Base-by-base conservation (phyloP, 2,113 vertebrate genomes). In the Sprattus sprattus region DNA sequence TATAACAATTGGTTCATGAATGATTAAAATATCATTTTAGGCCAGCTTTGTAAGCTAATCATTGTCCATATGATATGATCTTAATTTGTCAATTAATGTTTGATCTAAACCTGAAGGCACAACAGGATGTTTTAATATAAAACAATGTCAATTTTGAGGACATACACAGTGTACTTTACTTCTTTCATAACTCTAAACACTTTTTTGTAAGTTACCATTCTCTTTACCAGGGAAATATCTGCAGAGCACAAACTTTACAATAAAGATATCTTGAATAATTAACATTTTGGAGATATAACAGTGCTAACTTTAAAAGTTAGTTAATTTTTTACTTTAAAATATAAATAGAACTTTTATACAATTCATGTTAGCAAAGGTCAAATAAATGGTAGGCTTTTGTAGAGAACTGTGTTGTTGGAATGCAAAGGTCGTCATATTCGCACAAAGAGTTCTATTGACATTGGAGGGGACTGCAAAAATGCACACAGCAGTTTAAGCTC, bases 61-160 rank as follows among this genome's bases (percentile, higher is more conserved):
- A 28, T 28, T 71, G n/a, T 71, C 28, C n/a, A 32, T 11, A 32
- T 44, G 2, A 39, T 2, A 78, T 78, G 25, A 25, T 28, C 28
- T 39, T 13, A 16, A 32, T 78, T 78, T 44, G 25, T 78, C 39
- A 10, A 18, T 15, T 15, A 39, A 78, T 78, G 28, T 78, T 18
- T 39, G 20, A n/a, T 32, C 25, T 28, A 13, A 71, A 71, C 15
- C 20, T 78, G 71, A 44, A 32, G 32, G 11, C 71, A 78, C 39
- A 78, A 3, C 4, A 78, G 28, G 11, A 84, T 91, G 94, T 95
- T 95, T 95, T 95, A 95, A 95, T 94, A 91, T 95, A 95, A 95
- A 95, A 95, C 94, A 93, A 86, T 88, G 89, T 4, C 94, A 93
- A 86, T 87, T 89, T 4, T 16, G 22, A 64, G 22, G 32, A 75